A percentile compares a stretch with the other conserved stretches of the same genome.
phyloP scores from a whole-genome alignment of 1,140 invertebrate genomes.

The Tetraneura akinire region DNA sequence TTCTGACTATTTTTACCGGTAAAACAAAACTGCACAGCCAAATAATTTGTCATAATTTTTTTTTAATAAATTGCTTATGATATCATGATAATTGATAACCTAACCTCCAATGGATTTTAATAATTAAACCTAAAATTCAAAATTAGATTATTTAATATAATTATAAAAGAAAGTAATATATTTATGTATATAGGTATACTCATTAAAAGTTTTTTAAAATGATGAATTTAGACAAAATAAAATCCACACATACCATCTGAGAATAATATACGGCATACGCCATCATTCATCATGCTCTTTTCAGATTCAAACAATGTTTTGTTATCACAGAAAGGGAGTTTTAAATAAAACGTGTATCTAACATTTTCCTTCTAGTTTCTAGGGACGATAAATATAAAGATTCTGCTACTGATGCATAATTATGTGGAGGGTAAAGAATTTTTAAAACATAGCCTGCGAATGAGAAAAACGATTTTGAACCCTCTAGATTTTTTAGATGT shows the following conservation, averaged over 20 bases:
- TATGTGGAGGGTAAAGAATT: background rate
- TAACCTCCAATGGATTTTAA: conserved; percentile 53
- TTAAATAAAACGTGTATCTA: too few species aligned
- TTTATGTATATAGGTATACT: too few species aligned
- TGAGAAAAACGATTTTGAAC: conserved; percentile 2
- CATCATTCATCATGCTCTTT: background rate
- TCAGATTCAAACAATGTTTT: background rate
- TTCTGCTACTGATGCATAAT: background rate
- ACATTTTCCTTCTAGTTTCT: too few species aligned
- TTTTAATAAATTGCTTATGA: background rate
- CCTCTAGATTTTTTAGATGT: background rate
- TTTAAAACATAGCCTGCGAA: conserved; percentile 7
- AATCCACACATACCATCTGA: conserved; percentile 6
- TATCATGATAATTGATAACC: conserved; percentile 48
- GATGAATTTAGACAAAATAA: too few species aligned
- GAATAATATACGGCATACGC: conserved; percentile 2
- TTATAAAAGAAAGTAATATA: too few species aligned
- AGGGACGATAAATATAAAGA: too few species aligned
- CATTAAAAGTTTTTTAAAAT: too few species aligned
- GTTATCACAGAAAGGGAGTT: background rate
- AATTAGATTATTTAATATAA: too few species aligned
- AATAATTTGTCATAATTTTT: conserved; percentile 7
- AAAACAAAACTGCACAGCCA: conserved; percentile 5
- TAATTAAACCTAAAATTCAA: conserved; percentile 18
- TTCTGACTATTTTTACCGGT: background rate